Base-by-base conservation (phyloP, 2,113 vertebrate genomes). In the Leptobrachium ailaonicum region DNA sequence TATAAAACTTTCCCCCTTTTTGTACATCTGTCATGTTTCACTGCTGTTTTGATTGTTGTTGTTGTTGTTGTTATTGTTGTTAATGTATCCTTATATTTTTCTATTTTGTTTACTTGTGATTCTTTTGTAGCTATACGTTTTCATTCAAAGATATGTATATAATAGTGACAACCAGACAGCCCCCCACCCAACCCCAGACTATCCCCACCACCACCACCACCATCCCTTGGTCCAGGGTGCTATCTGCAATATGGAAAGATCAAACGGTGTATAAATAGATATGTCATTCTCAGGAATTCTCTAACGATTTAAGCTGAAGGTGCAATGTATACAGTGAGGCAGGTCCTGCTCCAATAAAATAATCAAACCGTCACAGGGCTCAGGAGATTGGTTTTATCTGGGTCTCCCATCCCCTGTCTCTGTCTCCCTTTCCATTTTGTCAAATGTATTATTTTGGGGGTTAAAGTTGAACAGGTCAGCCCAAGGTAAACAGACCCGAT, bases 391-490 rank as follows among this genome's bases (percentile, higher is more conserved):
- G 83, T 78, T 87, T 87, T 88, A 80, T 86, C 87, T 87, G 74
- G 43, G 63, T 54, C 69, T 54, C 10, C 76, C 71, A 10, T 64
- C 32, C 44, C n/a, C 42, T 80, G 68, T 50, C 43, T 80, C 73
- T 4, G 40, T 41, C 32, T 69, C 56, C 72, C 60, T 2, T 60
- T 60, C 56, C 13, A 60, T 60, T 60, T 60, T 60, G 56, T 60
- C 56, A 85, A 88, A 87, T 85, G 87, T 85, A 84, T 87, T 86
- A 85, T 91, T 89, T 83, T 75, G 85, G 86, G 88, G 84, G 87
- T 85, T 50, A 87, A 86, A 87, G 86, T 87, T 87, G 88, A 91
- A 90, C 84, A 88, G 88, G 88, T 90, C 90, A 87, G 63, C 82
- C 85, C 78, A 84, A 82, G 82, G 58, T 87, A 89, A 88, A 91